Percentiles rank a stretch among this genome's conserved stretches.
Conservation (phyloP, 2,113 vertebrate species). For the Alaudala cheleensis region DNA sequence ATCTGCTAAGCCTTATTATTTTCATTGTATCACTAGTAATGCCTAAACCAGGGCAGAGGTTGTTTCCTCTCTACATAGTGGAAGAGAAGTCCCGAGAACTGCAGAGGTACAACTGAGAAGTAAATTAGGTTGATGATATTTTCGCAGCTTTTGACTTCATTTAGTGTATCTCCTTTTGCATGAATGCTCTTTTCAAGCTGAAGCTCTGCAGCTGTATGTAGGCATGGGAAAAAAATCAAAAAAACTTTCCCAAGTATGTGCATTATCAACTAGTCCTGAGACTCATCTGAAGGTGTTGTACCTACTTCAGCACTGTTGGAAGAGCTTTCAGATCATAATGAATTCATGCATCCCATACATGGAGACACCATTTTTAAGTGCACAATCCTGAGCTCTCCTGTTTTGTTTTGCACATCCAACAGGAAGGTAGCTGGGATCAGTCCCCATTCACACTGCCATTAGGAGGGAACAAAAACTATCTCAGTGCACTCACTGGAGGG, state of each 20-base stretch:
- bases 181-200: neutral
- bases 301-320: neutral
- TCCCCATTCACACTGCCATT: neutral
- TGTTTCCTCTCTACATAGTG: neutral
- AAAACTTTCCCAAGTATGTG: neutral
- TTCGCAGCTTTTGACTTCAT: slow-evolving; percentile 5
- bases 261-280: neutral
- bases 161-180: neutral
- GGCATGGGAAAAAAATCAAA: neutral
- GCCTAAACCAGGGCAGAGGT: neutral
- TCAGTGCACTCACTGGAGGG: neutral
- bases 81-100: neutral
- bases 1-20: neutral
- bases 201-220: neutral
- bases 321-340: neutral
- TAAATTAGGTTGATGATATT: neutral
- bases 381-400: neutral
- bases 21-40: neutral
- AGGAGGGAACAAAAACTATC: neutral
- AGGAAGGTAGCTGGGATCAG: neutral
- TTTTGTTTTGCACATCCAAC: neutral
- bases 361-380: neutral
- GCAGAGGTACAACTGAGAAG: neutral
- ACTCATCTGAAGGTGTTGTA: neutral
- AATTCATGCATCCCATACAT: neutral